phyloP scores from a whole-genome alignment of 2,113 vertebrate species.

The Sakesphorus luctuosus region DNA sequence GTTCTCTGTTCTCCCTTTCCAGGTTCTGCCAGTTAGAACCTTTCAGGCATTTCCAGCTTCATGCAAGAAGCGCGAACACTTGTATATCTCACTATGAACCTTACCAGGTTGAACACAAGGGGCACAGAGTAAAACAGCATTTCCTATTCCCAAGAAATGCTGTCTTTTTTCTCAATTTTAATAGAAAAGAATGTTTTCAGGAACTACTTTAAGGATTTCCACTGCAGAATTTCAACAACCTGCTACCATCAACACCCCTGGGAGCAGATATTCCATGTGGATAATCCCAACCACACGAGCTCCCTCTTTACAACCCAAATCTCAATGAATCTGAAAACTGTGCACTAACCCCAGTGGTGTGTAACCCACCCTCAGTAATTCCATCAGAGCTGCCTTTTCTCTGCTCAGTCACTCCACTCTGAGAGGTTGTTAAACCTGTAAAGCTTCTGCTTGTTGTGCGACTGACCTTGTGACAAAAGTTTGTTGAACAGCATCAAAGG shows the following conservation, averaged over 20 bases:
- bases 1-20: background rate
- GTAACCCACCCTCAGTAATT: constrained; percentile 14
- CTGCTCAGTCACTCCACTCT: constrained; percentile 48
- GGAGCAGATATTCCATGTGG: background rate
- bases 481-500: constrained; percentile 28
- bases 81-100: background rate
- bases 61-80: background rate
- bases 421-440: constrained; percentile 33
- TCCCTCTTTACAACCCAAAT: constrained; percentile 42
- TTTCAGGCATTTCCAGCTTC: background rate
- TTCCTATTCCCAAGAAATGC: background rate
- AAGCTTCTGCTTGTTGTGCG: constrained; percentile 34
- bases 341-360: constrained; percentile 4
- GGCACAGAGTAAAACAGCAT: background rate
- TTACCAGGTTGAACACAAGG: background rate
- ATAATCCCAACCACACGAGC: background rate
- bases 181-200: background rate
- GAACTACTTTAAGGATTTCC: background rate
- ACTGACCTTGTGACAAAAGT: constrained; percentile 45
- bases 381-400: constrained; percentile 30
- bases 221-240: background rate
- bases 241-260: background rate
- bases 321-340: constrained; percentile 32
- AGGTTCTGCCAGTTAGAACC: background rate
- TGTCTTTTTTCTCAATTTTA: background rate